Percentiles rank a stretch among this genome's conserved stretches.
phyloP scores from a whole-genome alignment of 1,140 invertebrate species.

The Hyposmocoma kahamanoa region DNA sequence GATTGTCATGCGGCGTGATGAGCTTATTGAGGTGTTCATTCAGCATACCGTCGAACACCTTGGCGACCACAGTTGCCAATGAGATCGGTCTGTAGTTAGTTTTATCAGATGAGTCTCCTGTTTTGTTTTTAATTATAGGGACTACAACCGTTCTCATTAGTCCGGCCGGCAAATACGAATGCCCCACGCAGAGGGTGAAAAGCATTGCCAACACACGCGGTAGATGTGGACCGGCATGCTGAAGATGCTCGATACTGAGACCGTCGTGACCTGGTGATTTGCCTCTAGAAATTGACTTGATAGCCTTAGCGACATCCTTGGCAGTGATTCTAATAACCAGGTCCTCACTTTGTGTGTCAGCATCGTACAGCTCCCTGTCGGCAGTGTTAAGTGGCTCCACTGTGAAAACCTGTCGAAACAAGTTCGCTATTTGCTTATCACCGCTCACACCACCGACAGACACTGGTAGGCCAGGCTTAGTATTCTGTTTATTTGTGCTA shows the following conservation, averaged over 20 bases:
- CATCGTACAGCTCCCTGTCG: neutral
- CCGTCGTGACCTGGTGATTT: slow-evolving; percentile 2
- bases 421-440: neutral
- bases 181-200: neutral
- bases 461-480: neutral
- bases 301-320: neutral
- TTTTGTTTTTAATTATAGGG: too few species aligned
- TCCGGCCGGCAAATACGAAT: neutral
- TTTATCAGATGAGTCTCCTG: too few species aligned
- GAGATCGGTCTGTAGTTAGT: too few species aligned
- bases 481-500: neutral
- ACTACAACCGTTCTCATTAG: too few species aligned
- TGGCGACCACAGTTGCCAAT: too few species aligned
- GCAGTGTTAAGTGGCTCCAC: neutral
- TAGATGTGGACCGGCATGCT: neutral
- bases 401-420: neutral
- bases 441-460: neutral
- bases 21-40: too few species aligned
- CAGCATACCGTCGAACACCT: too few species aligned
- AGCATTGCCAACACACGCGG: neutral
- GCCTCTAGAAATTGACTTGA: neutral
- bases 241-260: slow-evolving; percentile 3
- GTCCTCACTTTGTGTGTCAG: neutral
- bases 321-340: neutral
- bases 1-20: too few species aligned